Base-by-base conservation (phyloP, 2,113 vertebrate species). In the Lophotis ruficrista region DNA sequence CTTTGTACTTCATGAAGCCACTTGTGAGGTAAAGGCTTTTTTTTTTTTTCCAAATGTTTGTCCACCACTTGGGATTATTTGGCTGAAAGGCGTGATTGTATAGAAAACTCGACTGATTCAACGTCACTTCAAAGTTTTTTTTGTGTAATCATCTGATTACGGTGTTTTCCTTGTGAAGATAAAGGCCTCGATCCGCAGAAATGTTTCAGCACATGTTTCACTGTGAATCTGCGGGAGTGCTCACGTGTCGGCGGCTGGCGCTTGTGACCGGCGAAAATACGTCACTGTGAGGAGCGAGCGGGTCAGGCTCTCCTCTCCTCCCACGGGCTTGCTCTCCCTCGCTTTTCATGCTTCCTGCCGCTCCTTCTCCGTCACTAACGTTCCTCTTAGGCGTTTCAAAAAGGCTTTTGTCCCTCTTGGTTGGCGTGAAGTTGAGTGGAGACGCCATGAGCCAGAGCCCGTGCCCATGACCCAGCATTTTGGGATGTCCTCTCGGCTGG, bases 381-480 rank as follows among this genome's bases (percentile, higher is more conserved):
- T 18, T 71, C 28, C 16, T 9, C 37, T 6, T 8, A 23, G 14
- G 12, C 5, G 6, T 25, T 71, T 18, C 78, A 10, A 33, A 83
- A n/a, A 61, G 61, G 35, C 2, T 71, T 94, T 87, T 83, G 76
- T 61, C n/a, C 31, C 25, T 41, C 19, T 47, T 53, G 48, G 12
- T 51, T 68, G 53, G 35, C 41, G 12, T 21, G 61, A 73, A 41
- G 56, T 38, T 35, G 15, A 53, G 58, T 11, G 54, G 77, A 65
- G 76, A 56, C 2, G 22, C 41, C 9, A 51, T 3, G 45, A 81
- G 47, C 31, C 14, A 24, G 60, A 90, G 77, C 51, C 33, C 18
- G 2, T 31, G 48, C 9, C 35, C 12, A 0, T 10, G 47, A 14
- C 17, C 6, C 13, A 3, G 41, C 0, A 0, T 24, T 41, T 77